Percentiles rank a stretch among this genome's conserved stretches.
Evolutionary conservation across 2,888 invertebrate species (phyloP).

Genomic region (Nomada flava): DNA sequence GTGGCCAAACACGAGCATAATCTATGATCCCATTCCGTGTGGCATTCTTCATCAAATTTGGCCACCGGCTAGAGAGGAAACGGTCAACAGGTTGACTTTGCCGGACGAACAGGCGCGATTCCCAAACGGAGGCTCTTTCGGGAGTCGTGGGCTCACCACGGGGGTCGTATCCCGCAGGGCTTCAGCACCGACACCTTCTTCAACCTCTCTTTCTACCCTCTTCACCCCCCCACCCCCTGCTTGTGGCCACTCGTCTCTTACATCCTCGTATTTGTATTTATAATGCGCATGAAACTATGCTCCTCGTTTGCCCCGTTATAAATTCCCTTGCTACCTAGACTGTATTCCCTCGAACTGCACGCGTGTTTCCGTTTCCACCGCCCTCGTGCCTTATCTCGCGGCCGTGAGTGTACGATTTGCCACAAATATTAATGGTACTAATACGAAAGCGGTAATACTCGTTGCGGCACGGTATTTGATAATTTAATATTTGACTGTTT

Average conservation of each 20-base stretch:
- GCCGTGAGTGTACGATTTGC: not conserved
- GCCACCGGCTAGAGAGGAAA: slow-evolving; percentile 52
- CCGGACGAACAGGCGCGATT: slow-evolving; percentile 69
- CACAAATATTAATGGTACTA: slow-evolving; percentile 37
- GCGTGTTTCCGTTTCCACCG: not conserved
- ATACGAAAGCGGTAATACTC: slow-evolving; percentile 21
- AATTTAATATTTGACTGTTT: slow-evolving; percentile 42
- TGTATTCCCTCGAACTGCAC: not conserved
- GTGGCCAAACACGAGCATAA: slow-evolving; percentile 54
- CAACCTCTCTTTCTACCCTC: slow-evolving; percentile 48
- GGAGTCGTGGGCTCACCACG: slow-evolving; percentile 83
- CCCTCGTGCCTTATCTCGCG: not conserved
- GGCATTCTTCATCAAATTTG: slow-evolving; percentile 67
- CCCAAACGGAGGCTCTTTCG: slow-evolving; percentile 83
- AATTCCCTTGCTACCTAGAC: slow-evolving; percentile 12
- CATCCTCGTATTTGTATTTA: slow-evolving; percentile 50
- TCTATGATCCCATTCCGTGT: slow-evolving; percentile 59
- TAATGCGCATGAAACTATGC: slow-evolving; percentile 36
- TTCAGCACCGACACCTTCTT: slow-evolving; percentile 79
- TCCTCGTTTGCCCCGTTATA: slow-evolving; percentile 15
- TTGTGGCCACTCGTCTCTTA: slow-evolving; percentile 26
- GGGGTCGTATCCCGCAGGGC: slow-evolving; percentile 83
- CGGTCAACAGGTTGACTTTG: slow-evolving; percentile 67
- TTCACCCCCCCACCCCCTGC: not conserved
- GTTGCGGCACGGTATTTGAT: slow-evolving; percentile 25